Base-by-base conservation (phyloP, 2,888 invertebrate genomes). In the Apeira syringaria region DNA sequence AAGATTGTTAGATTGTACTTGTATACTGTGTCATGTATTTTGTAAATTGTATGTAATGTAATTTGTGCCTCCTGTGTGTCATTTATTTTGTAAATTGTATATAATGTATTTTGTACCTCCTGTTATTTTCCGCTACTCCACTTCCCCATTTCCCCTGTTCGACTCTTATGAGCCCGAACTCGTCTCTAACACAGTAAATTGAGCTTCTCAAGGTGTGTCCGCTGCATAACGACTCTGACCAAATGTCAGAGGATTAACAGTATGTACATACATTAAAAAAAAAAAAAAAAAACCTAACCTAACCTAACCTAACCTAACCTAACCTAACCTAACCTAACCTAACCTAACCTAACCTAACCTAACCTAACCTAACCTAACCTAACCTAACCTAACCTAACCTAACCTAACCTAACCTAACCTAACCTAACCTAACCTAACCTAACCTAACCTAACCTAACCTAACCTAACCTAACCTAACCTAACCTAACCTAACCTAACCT, bases 281-380 rank as follows among this genome's bases (percentile, higher is more conserved):
- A 15, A 15, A 15, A 15, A 15, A 15, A 15, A 15, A 15, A 15
- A 15, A 15, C 15, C 9, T 10, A 28, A 28, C 9, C 9, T 10
- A 25, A 25, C 24, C 24, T 25, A 25, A 15, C 15, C 15, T 15
- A 15, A 15, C 15, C 15, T 15, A 15, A 25, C 24, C 24, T 25
- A 25, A 25, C 24, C 24, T 25, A 25, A 25, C 24, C 24, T 25
- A 25, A 25, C 24, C 24, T 25, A 25, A 25, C 24, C 24, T 25
- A 25, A 25, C 24, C 24, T 25, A 25, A 25, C 24, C 24, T 25
- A 25, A 25, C 24, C 24, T 25, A 25, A 25, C 24, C 24, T 25
- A 25, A 25, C 24, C 24, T 25, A 25, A 25, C 24, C 24, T 25
- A 25, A 25, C 24, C 24, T 25, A 25, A 25, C 24, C 24, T 25